Conservation (phyloP, 2,797 vertebrate genomes). For the Alcedo quadribrachys region DNA sequence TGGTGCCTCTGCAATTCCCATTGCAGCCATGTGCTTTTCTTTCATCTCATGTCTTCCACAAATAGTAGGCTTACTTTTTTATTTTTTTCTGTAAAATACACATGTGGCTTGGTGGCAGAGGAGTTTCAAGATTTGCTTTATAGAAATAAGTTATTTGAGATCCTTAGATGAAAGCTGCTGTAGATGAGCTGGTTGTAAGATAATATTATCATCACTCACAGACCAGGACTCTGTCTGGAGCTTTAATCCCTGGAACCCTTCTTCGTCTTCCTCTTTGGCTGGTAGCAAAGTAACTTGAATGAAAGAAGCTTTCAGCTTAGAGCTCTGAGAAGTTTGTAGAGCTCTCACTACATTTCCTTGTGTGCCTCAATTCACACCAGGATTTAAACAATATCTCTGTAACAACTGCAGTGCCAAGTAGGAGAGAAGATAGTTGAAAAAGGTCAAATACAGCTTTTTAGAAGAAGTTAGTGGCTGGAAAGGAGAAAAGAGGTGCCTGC, state of each 20-base stretch:
- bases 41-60: background rate
- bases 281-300: background rate
- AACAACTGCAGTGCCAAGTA: background rate
- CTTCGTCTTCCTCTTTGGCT: slow-evolving; percentile 27
- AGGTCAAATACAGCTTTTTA: background rate
- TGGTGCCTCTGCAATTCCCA: slow-evolving; percentile 55
- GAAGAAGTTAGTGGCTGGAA: background rate
- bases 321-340: background rate
- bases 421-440: background rate
- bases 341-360: background rate
- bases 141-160: slow-evolving; percentile 28
- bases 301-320: background rate
- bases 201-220: background rate
- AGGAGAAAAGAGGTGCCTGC: background rate
- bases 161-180: slow-evolving; percentile 37
- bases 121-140: background rate
- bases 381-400: background rate
- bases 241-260: slow-evolving; percentile 18
- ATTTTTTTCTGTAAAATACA: background rate
- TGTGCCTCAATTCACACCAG: background rate
- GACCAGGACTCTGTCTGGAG: background rate
- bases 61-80: slow-evolving; percentile 16
- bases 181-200: background rate
- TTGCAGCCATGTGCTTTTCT: slow-evolving; percentile 13
- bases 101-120: slow-evolving; percentile 12